A percentile compares a stretch with the other conserved stretches of the same genome.
phyloP scores from a whole-genome alignment of 2,113 vertebrate species.

The Bungarus multicinctus region DNA sequence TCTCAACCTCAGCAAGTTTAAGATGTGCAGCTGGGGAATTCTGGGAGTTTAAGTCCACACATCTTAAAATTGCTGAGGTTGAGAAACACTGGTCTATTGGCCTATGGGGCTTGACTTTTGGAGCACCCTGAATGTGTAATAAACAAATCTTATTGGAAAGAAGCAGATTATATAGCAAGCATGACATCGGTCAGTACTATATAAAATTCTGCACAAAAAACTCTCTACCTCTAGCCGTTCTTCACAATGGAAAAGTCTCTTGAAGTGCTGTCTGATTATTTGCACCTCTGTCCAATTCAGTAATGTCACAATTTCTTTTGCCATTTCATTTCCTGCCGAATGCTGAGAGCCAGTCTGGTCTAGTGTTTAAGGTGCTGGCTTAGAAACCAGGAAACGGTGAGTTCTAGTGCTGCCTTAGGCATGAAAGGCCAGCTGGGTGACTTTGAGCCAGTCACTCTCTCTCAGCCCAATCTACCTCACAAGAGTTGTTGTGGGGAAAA shows the following conservation, averaged over 20 bases:
- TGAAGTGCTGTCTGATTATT: too few relatives aligned
- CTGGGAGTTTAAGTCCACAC: background rate
- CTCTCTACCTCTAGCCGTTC: background rate
- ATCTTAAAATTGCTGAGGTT: background rate
- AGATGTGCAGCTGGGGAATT: background rate
- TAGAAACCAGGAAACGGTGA: background rate
- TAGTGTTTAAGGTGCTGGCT: background rate
- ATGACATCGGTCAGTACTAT: background rate
- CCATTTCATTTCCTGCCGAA: background rate
- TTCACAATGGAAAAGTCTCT: background rate
- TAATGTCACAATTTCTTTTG: background rate
- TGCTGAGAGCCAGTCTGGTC: background rate
- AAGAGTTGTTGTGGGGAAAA: background rate
- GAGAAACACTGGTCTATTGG: background rate
- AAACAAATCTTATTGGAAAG: background rate
- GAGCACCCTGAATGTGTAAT: background rate
- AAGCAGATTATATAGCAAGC: background rate
- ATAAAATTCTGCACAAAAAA: background rate
- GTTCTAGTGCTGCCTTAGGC: background rate
- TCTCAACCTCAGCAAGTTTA: background rate
- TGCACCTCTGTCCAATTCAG: background rate
- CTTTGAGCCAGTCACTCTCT: background rate
- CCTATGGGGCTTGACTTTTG: background rate
- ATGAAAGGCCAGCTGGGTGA: background rate
- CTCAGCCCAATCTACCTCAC: background rate